Conservation (phyloP, 2,888 invertebrate genomes). For the Smittia sp. region DNA sequence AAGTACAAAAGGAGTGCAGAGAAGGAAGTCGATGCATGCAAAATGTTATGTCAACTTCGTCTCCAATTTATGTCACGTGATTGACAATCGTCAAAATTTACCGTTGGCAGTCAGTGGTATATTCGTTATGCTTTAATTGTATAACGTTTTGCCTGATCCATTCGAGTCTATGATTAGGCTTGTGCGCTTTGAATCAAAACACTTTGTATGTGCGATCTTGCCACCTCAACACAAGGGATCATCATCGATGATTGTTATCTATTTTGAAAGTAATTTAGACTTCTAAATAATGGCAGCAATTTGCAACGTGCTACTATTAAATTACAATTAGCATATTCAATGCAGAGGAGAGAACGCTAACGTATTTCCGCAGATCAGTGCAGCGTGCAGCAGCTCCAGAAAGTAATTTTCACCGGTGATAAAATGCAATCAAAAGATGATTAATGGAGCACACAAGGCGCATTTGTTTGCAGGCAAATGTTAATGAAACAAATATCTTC, state of each 20-base stretch:
- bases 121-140: constrained; percentile 6
- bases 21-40: neutral
- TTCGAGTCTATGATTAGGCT: constrained; percentile 1
- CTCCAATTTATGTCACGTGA: constrained; percentile 16
- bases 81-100: neutral
- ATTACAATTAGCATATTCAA: constrained; percentile 38
- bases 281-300: constrained; percentile 26
- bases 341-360: constrained; percentile 14
- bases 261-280: constrained; percentile 25
- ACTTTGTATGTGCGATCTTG: neutral
- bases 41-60: neutral
- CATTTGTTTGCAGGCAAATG: constrained; percentile 17
- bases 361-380: neutral
- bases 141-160: neutral
- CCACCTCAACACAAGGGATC: neutral
- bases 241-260: neutral
- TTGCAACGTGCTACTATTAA: constrained; percentile 39
- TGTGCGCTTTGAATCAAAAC: neutral
- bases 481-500: constrained; percentile 20
- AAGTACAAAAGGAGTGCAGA: neutral
- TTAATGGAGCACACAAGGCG: constrained; percentile 12
- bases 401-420: constrained; percentile 37
- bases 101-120: neutral
- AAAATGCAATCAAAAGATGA: constrained; percentile 40
- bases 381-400: neutral